Evolutionary conservation across 1,140 invertebrate genomes (phyloP), one percentile per base, ranked within the genome.

Genomic region (Cydia strobilella): DNA sequence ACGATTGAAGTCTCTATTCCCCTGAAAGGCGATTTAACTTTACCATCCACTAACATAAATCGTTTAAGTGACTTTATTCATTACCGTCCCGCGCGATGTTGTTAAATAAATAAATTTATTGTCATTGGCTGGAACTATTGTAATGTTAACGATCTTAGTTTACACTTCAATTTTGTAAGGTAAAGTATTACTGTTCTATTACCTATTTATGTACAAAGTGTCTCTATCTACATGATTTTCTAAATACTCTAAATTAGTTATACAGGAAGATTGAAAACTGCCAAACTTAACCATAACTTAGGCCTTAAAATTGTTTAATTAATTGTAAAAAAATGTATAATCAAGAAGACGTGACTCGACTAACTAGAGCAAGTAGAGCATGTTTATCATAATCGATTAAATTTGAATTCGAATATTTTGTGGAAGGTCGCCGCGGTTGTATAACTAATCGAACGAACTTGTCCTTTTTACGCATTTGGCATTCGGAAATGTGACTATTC

Each of bases 41-140:
- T 9, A 54, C 15, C 51, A 54, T 54, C 51, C 51, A 54, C 51
- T 20, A 54, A 18, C 51, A 54, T 54, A 54, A 54, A 54, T 54
- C 51, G 51, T 54, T 54, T 54, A 54, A 54, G 51, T 54, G 51
- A 54, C 51, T 54, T 54, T 54, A 54, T 54, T 54, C 51, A 54
- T 18, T 54, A 54, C 51, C 51, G 20, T 54, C 51, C 51, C 51
- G n/a, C 51, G 15, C 15, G 15, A 18, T 54, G n/a, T 18, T 54
- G 51, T 54, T 54, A 54, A 54, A 54, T n/a, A 5, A 54, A 54
- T 54, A 54, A 54, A 54, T 54, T 54, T 54, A 54, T 54, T 54
- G n/a, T 54, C n/a, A 54, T 54, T 54, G 51, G n/a, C 51, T 54
- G 51, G 10, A 20, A 18, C 51, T 54, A 18, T 1, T 18, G 4